Evolutionary conservation across 2,113 vertebrate genomes (phyloP).

Genomic region (Psittacula cyanocephala): DNA sequence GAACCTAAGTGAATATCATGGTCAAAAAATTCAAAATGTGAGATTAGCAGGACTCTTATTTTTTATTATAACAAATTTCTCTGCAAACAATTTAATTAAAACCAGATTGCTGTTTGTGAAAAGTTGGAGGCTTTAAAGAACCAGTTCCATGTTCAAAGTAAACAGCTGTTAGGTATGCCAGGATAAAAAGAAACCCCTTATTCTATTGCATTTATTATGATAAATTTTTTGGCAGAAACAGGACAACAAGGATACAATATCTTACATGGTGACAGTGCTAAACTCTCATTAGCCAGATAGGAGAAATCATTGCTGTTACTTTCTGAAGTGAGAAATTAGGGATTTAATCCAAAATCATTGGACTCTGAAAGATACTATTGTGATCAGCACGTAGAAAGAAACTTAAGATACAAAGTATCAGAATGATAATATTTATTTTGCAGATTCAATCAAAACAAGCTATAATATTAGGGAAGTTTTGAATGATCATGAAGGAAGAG

Average conservation of each 20-base stretch:
- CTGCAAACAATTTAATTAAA: slow-evolving; percentile 40
- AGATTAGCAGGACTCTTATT: neutral
- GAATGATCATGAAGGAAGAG: neutral
- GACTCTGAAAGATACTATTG: neutral
- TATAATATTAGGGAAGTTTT: neutral
- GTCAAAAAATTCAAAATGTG: neutral
- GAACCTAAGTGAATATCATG: neutral
- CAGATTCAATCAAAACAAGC: neutral
- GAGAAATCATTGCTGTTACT: slow-evolving; percentile 48
- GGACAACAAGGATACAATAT: slow-evolving; percentile 19
- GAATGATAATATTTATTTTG: neutral
- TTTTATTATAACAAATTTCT: neutral
- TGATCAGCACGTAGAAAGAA: neutral
- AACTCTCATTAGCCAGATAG: slow-evolving; percentile 44
- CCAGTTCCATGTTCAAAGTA: slow-evolving; percentile 33
- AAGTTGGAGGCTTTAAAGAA: slow-evolving; percentile 39
- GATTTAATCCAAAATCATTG: slow-evolving; percentile 33
- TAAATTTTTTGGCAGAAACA: slow-evolving; percentile 51
- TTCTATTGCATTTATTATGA: slow-evolving; percentile 38
- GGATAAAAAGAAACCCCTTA: slow-evolving; percentile 36
- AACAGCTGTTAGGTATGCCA: slow-evolving; percentile 44
- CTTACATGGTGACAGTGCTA: slow-evolving; percentile 34
- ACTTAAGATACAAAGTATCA: neutral
- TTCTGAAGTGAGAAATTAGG: slow-evolving; percentile 38
- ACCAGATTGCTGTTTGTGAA: slow-evolving; percentile 13